Evolutionary conservation across 2,113 vertebrate species (phyloP).

Genomic region (Anarhynchus alexandrinus): DNA sequence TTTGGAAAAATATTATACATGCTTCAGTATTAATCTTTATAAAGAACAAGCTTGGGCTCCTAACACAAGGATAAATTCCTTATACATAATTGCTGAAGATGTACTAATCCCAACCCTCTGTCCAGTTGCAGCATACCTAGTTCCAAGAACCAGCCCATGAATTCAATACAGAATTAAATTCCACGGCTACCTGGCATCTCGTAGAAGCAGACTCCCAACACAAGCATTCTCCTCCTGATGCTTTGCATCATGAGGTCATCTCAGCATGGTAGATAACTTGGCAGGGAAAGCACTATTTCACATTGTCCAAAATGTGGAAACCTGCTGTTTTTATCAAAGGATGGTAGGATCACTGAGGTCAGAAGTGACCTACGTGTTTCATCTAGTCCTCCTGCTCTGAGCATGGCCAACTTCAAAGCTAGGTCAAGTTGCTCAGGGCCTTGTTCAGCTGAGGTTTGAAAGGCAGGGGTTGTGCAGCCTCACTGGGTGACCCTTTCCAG

Average conservation of each 20-base stretch:
- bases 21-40: background rate
- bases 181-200: background rate
- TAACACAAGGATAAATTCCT: background rate
- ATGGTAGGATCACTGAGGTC: background rate
- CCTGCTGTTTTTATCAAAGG: background rate
- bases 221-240: background rate
- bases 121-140: background rate
- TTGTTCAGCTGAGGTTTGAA: background rate
- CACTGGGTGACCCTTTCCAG: background rate
- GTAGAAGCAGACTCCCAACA: background rate
- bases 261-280: background rate
- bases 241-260: background rate
- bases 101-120: background rate
- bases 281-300: background rate
- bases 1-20: background rate
- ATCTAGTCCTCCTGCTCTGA: background rate
- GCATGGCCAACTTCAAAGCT: background rate
- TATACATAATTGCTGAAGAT: background rate
- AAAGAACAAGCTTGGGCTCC: background rate
- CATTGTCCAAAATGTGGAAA: background rate
- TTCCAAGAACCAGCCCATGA: background rate
- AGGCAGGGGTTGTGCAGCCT: background rate
- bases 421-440: background rate
- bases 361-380: background rate
- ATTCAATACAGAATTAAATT: background rate